Conservation (phyloP, 2,797 vertebrate species). For the Sciurus carolinensis region DNA sequence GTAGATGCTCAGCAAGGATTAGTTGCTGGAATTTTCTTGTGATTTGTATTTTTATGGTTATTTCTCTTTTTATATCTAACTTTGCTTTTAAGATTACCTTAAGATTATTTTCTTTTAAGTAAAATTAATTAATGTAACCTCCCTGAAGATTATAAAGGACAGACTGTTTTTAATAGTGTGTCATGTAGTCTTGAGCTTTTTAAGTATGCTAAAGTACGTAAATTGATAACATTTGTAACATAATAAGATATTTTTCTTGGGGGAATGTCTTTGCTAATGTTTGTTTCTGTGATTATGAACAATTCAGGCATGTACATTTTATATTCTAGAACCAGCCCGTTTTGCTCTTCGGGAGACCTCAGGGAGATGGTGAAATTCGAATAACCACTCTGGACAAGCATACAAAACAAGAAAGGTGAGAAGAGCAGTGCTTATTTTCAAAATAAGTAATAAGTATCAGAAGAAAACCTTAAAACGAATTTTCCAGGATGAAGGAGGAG, state of each 20-base stretch:
- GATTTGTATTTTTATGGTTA: not conserved
- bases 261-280: not conserved
- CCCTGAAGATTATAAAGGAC: not conserved
- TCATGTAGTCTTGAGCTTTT: not conserved
- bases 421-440: not conserved
- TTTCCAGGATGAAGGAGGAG: not conserved
- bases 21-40: not conserved
- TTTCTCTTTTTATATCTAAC: not conserved
- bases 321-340: constrained; percentile 95
- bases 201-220: not conserved
- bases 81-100: not conserved
- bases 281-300: constrained; percentile 59
- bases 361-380: constrained; percentile 97
- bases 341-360: constrained; percentile 95
- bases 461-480: not conserved
- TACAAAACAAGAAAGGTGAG: constrained; percentile 98
- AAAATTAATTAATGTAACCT: not conserved
- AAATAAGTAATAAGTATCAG: not conserved
- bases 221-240: not conserved
- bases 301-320: constrained; percentile 67
- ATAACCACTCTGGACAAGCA: constrained; percentile 96
- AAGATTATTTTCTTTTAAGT: not conserved
- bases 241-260: not conserved
- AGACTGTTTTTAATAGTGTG: not conserved
- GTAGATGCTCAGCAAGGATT: not conserved